phyloP scores from a whole-genome alignment of 2,113 vertebrate genomes.

The Anthoscopus minutus region DNA sequence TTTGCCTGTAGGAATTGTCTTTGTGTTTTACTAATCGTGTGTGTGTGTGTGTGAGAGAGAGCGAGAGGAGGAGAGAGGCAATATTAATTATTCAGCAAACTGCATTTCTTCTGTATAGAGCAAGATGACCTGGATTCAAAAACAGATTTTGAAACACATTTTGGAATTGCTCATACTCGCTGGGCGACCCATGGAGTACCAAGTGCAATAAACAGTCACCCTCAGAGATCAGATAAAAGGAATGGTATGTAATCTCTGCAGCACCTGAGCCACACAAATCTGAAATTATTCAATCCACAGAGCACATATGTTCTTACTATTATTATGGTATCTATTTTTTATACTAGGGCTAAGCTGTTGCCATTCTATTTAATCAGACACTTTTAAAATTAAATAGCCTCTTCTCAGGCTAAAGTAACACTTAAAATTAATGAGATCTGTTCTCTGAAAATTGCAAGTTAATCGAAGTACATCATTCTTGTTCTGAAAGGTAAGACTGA shows the following conservation, averaged over 20 bases:
- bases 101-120: constrained; percentile 68
- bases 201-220: constrained; percentile 89
- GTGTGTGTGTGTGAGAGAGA: background rate
- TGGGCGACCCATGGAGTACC: constrained; percentile 95
- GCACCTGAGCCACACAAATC: background rate
- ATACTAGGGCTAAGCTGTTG: background rate
- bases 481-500: background rate
- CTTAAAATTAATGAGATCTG: background rate
- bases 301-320: background rate
- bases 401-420: background rate
- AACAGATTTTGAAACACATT: constrained; percentile 83
- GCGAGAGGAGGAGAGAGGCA: background rate
- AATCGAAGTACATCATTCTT: background rate
- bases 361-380: background rate
- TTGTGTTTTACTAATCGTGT: background rate
- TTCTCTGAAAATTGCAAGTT: background rate
- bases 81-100: background rate
- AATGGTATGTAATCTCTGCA: constrained; percentile 75
- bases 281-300: background rate
- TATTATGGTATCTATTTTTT: background rate
- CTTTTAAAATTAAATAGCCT: background rate
- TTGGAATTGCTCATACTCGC: constrained; percentile 93
- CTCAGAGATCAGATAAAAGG: constrained; percentile 90
- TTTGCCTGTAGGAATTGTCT: background rate
- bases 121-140: constrained; percentile 86